Conservation (phyloP, 2,888 invertebrate species). For the Itoplectis maculator region DNA sequence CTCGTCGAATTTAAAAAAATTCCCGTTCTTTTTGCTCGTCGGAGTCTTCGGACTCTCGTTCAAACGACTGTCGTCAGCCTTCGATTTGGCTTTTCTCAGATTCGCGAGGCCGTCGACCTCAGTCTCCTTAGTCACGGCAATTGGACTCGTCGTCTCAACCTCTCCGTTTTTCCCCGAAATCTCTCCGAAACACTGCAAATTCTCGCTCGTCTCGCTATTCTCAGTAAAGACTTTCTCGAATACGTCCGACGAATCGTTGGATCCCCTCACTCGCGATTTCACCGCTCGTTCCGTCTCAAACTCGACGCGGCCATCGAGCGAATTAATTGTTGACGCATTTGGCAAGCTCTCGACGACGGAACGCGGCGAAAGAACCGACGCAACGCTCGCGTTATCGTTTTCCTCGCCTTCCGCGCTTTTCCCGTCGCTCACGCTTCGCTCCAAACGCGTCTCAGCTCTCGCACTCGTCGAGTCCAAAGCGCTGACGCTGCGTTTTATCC, state of each 20-base stretch:
- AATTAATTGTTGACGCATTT: constrained; percentile 78
- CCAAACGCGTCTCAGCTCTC: constrained; percentile 5
- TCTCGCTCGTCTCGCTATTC: neutral
- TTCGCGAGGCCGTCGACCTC: constrained; percentile 47
- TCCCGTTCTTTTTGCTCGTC: constrained; percentile 16
- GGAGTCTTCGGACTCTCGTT: constrained; percentile 33
- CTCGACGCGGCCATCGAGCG: neutral
- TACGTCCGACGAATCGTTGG: constrained; percentile 2
- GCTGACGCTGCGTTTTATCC: constrained; percentile 19
- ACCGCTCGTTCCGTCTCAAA: constrained; percentile 7
- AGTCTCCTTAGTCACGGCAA: constrained; percentile 7
- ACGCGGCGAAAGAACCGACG: constrained; percentile 23
- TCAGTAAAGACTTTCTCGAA: neutral
- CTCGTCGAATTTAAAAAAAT: constrained; percentile 15
- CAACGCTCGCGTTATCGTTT: constrained; percentile 5
- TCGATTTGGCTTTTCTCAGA: neutral
- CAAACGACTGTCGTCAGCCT: too few relatives aligned
- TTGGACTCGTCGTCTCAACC: constrained; percentile 36
- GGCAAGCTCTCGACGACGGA: constrained; percentile 70
- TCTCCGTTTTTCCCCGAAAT: constrained; percentile 32
- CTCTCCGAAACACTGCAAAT: constrained; percentile 23
- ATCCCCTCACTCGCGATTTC: constrained; percentile 22
- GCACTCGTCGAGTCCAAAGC: constrained; percentile 21
- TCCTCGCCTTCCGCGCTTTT: constrained; percentile 1
- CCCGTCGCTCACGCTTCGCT: constrained; percentile 40